A percentile compares a stretch with the other conserved stretches of the same genome.
Evolutionary conservation across 2,888 invertebrate genomes (phyloP).

Genomic region (Amblyjoppa fuscipennis): DNA sequence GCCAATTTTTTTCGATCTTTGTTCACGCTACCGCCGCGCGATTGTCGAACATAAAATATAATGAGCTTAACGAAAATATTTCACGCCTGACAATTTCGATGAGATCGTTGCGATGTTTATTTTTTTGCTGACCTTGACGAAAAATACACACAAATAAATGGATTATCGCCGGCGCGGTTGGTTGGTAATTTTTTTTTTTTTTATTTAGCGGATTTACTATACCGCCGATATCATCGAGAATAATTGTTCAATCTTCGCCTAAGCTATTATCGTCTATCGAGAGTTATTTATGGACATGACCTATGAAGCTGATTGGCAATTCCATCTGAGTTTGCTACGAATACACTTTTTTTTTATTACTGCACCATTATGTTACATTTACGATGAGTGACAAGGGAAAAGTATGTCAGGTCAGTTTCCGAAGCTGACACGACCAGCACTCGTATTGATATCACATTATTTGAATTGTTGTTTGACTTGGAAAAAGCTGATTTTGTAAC

Average conservation of each 20-base stretch:
- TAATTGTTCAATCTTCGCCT: slow-evolving; percentile 9
- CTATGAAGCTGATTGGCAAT: slow-evolving; percentile 21
- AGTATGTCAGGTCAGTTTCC: background rate
- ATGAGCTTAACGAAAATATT: background rate
- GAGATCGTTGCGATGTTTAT: background rate
- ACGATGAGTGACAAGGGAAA: background rate
- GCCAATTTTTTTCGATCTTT: background rate
- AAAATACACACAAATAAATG: background rate
- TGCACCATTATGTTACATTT: background rate
- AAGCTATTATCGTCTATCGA: slow-evolving; percentile 12
- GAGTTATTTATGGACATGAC: slow-evolving; percentile 58
- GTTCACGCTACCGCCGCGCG: background rate
- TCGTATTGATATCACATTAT: background rate
- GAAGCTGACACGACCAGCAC: background rate
- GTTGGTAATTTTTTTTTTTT: background rate
- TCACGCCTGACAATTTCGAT: background rate
- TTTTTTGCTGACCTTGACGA: background rate
- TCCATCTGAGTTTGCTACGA: background rate
- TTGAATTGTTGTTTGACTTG: background rate
- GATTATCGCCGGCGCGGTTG: background rate
- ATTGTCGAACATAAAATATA: background rate
- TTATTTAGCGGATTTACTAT: background rate
- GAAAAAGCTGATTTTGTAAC: background rate
- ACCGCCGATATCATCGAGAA: background rate
- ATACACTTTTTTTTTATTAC: background rate